A percentile compares a stretch with the other conserved stretches of the same genome.
Evolutionary conservation across 1,140 invertebrate genomes (phyloP).

Genomic region (Coptotermes formosanus): DNA sequence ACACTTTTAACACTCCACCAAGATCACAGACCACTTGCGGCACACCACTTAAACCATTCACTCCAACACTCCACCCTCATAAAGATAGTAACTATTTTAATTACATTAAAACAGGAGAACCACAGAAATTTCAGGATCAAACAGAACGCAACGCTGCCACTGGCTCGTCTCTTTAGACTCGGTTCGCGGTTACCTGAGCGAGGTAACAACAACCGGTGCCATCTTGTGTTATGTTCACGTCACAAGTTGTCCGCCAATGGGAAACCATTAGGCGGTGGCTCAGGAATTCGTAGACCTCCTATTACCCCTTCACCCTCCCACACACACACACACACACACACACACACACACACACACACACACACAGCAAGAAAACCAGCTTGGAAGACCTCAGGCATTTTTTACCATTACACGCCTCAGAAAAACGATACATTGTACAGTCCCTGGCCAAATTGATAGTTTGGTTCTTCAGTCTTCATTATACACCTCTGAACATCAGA

Average conservation of each 20-base stretch:
- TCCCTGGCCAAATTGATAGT: slow-evolving; percentile 1
- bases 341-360: not conserved
- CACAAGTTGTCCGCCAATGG: not conserved
- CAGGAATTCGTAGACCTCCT: slow-evolving; percentile 3
- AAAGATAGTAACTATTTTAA: not conserved
- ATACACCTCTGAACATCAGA: not conserved
- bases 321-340: not conserved
- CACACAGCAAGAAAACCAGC: not conserved
- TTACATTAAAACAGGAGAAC: not conserved
- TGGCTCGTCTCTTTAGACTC: not conserved
- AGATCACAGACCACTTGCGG: not conserved
- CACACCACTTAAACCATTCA: not conserved
- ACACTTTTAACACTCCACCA: not conserved
- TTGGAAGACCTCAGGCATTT: not conserved
- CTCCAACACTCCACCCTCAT: not conserved
- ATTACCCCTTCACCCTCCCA: not conserved
- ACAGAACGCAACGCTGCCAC: not conserved
- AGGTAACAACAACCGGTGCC: slow-evolving; percentile 9
- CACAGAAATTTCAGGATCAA: not conserved
- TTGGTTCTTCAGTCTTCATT: not conserved
- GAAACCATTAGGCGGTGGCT: slow-evolving; percentile 17
- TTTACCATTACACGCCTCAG: not conserved
- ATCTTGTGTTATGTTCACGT: not conserved
- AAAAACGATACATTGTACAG: not conserved
- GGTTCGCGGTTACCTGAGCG: not conserved